Base-by-base conservation (phyloP, 1,140 invertebrate genomes). In the Heliconius hermathena region DNA sequence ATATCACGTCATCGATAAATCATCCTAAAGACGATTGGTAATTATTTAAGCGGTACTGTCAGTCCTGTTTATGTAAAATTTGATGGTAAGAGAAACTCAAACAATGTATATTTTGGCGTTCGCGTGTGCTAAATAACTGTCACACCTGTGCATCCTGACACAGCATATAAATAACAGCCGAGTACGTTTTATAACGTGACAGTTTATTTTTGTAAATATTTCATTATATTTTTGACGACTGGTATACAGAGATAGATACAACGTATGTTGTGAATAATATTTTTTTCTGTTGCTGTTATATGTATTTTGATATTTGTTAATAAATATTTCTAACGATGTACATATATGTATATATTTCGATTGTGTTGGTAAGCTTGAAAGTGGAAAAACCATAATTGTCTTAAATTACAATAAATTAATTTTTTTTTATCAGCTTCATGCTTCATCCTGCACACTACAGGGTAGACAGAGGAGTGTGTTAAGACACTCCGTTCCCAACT, bases 131-230 rank as follows among this genome's bases (percentile, higher is more conserved):
- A 72, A 80, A 79, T 80, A 79, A 82, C 76, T 79, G 79, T 84
- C 82, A 77, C 85, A 87, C 84, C 85, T 87, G 83, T 80, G 81
- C 74, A 49, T 77, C 71, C 81, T 81, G 77, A 83, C 79, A 78
- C 79, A 74, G 74, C 71, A 70, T 22, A 81, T 82, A 81, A 82
- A 85, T 83, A 78, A 83, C 57, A 46, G 22, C 74, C 36, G 57
- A 46, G 70, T 76, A 77, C 71, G 46, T 81, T 80, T 76, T 77
- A 84, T 78, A 79, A 66, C 76, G 77, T 74, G 83, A 78, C 70
- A 78, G 78, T 80, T 78, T 76, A 80, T 76, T 76, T 82, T 78
- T 75, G 79, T 74, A 38, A 38, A 60, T 33, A n/a, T 72, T 29
- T 49, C 46, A 54, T 78, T 57, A 33, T 60, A 73, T 60, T 26